Evolutionary conservation across 2,888 invertebrate species (phyloP).

Genomic region (Trachelus iudaicus): DNA sequence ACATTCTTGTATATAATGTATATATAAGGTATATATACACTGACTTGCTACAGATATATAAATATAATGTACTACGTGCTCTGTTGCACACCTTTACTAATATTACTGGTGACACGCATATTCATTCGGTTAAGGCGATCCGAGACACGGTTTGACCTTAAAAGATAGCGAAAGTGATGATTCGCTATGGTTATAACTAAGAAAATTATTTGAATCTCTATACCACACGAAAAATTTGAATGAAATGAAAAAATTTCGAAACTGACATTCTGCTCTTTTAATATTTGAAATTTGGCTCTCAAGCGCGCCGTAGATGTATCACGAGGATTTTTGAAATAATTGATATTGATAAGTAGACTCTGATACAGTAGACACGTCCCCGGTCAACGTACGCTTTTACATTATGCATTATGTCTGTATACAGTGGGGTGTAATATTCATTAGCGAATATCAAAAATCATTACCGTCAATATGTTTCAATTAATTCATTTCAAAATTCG

Average conservation of each 20-base stretch:
- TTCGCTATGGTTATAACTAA: not conserved
- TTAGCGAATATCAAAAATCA: not conserved
- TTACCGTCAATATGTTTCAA: no score
- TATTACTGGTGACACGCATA: not conserved
- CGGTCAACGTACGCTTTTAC: no score
- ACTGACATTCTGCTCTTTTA: not conserved
- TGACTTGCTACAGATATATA: not conserved
- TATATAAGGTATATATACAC: not conserved
- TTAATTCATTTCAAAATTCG: no score
- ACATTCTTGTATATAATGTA: not conserved
- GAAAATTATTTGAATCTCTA: not conserved
- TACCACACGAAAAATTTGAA: not conserved
- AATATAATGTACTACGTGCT: not conserved
- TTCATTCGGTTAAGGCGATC: not conserved
- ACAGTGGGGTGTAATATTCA: no score
- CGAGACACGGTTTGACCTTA: not conserved
- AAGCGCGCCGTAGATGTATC: not conserved
- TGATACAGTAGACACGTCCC: not conserved
- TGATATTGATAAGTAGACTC: not conserved
- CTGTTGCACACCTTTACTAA: not conserved
- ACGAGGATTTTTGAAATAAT: not conserved
- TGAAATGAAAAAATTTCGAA: not conserved
- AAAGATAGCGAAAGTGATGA: not conserved
- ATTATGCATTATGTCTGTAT: no score
- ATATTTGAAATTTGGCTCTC: not conserved